Base-by-base conservation (phyloP, 2,113 vertebrate species). In the Ictalurus punctatus region DNA sequence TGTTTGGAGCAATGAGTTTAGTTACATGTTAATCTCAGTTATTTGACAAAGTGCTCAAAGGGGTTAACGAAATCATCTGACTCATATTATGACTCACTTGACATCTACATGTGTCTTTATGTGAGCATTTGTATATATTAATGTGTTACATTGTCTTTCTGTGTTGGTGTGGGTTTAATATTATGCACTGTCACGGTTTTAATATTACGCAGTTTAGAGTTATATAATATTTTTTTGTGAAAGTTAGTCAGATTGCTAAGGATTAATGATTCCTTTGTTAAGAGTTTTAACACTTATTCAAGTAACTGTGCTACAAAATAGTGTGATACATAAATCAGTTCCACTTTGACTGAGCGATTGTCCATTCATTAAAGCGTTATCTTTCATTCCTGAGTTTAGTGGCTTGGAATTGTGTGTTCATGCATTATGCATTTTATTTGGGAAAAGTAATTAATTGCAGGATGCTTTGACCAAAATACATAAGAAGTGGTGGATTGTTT, bases 361-460 rank as follows among this genome's bases (percentile, higher is more conserved):
- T 52, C n/a, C 7, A 17, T 27, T 63, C 37, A 54, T 30, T 17
- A 30, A 65, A 6, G 44, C 6, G 0, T 67, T 67, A 56, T 54
- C 19, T 21, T 56, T 67, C 61, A 65, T 80, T 27, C 40, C 61
- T 81, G 59, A 17, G 40, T 67, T 10, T 80, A 87, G 52, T 34
- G 44, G 19, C n/a, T 74, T 27, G 76, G 21, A 48, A 19, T 63
- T 63, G 40, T 61, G 27, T 80, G 58, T 80, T 87, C 65, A 52
- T 23, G n/a, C 25, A 23, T 6, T 12, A 34, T n/a, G n/a, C 59
- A 23, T 83, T 65, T 65, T 40, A 63, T 83, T 44, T 76, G 59
- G 44, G 37, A 59, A 44, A 79, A 59, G 73, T 79, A 61, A 86
- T 30, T 79, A 86, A 86, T 79, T 78, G 40, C 58, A 21, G 37